These are phyloP conservation scores for Lomographa bimaculata DNA, from an alignment of 2,888 invertebrate species.

Conservation along the genomic window DNA sequence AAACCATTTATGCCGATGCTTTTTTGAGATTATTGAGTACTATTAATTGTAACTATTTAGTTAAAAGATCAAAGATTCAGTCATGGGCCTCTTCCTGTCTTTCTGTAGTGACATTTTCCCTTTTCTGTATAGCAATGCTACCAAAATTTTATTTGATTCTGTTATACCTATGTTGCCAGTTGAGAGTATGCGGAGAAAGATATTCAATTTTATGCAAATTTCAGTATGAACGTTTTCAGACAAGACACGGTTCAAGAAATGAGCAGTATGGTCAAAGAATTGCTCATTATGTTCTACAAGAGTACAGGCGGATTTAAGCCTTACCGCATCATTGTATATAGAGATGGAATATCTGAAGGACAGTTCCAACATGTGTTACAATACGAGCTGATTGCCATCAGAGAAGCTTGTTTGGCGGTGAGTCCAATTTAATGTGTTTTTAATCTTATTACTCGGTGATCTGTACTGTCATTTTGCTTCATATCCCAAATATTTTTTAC, in stretches of 20 bases:
- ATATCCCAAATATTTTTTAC: too few relatives aligned
- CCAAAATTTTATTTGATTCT: too few relatives aligned
- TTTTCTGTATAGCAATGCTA: too few relatives aligned
- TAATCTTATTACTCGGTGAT: neutral
- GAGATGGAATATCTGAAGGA: slow-evolving; percentile 99
- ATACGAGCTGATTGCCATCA: slow-evolving; percentile 98
- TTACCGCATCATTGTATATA: slow-evolving; percentile 98
- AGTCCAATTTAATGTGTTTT: slow-evolving; percentile 9
- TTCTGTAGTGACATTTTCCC: too few relatives aligned
- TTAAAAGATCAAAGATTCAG: too few relatives aligned
- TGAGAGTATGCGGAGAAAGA: neutral
- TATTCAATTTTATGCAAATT: slow-evolving; percentile 21
- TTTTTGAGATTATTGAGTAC: too few relatives aligned
- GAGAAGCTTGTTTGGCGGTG: slow-evolving; percentile 95
- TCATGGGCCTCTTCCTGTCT: too few relatives aligned
- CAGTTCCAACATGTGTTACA: slow-evolving; percentile 98
- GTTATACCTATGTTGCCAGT: neutral
- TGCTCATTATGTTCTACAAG: slow-evolving; percentile 99
- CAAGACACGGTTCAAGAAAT: slow-evolving; percentile 99
- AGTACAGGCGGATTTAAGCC: slow-evolving; percentile 99
- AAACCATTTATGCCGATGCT: too few relatives aligned
- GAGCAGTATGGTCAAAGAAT: slow-evolving; percentile 98
- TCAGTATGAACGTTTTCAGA: slow-evolving; percentile 63
- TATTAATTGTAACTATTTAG: too few relatives aligned
- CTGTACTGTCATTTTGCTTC: neutral